These are phyloP conservation scores for Nymphalis c-album DNA, from an alignment of 2,888 invertebrate genomes.

Conservation along the genomic window DNA sequence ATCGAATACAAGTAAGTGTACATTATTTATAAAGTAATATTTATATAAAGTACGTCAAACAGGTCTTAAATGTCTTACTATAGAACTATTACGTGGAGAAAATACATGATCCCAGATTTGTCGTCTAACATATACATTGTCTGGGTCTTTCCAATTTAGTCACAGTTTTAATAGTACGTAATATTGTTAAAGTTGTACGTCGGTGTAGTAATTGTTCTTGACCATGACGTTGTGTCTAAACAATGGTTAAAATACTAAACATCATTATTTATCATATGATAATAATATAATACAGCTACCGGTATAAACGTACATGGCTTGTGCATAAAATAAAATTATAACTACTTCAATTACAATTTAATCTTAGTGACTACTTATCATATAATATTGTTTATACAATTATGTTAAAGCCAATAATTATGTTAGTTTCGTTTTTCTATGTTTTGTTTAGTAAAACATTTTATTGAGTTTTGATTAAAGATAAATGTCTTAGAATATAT, in stretches of 20 bases:
- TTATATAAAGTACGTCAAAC: no score
- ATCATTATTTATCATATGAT: background rate
- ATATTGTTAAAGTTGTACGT: background rate
- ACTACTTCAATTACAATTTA: no score
- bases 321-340: background rate
- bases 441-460: no score
- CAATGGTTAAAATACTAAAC: background rate
- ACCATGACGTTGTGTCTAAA: background rate
- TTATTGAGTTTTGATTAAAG: no score
- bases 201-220: background rate
- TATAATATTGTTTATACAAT: no score
- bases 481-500: no score
- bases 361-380: no score
- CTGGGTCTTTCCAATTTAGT: background rate
- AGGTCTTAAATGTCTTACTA: no score
- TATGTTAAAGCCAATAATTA: no score
- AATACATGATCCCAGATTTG: no score
- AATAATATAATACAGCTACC: background rate
- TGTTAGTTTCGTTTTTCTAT: no score
- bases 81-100: no score
- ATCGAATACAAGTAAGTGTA: constrained; percentile 71
- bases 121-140: background rate
- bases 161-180: background rate
- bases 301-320: background rate
- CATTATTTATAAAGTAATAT: background rate